Conservation (phyloP, 2,113 vertebrate genomes). For the Apus apus region DNA sequence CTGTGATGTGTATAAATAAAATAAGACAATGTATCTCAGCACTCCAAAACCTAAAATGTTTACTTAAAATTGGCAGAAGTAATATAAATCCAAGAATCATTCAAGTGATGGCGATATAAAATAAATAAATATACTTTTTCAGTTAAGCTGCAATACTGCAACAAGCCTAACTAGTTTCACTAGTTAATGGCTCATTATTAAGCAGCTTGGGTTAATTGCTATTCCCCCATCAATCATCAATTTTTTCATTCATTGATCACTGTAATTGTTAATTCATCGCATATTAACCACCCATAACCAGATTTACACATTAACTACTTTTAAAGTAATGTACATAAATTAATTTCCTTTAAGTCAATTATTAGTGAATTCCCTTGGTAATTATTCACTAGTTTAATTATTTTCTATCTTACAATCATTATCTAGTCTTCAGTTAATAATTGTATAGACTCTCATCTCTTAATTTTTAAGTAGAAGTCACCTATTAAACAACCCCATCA, state of each 20-base stretch:
- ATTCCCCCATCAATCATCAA: not conserved
- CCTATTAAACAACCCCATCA: not conserved
- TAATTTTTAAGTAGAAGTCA: not conserved
- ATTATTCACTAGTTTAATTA: not conserved
- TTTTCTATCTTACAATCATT: not conserved
- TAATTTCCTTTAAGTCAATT: not conserved
- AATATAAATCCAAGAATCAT: not conserved
- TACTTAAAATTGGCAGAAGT: constrained; percentile 23
- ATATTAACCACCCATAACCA: not conserved
- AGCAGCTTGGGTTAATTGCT: not conserved
- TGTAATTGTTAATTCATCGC: not conserved
- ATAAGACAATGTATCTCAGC: not conserved
- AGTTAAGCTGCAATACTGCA: not conserved
- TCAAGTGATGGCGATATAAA: not conserved
- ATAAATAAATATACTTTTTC: not conserved
- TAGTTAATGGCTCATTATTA: not conserved
- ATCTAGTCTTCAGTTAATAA: constrained; percentile 16
- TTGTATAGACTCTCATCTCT: not conserved
- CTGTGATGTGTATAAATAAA: constrained; percentile 38
- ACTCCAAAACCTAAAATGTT: constrained; percentile 1
- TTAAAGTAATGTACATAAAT: not conserved
- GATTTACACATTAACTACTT: not conserved
- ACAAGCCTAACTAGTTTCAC: not conserved
- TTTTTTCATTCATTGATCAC: not conserved
- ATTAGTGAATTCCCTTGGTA: not conserved